Base-by-base conservation (phyloP, 2,113 vertebrate species). In the Stomatorhinus ivindoensis region DNA sequence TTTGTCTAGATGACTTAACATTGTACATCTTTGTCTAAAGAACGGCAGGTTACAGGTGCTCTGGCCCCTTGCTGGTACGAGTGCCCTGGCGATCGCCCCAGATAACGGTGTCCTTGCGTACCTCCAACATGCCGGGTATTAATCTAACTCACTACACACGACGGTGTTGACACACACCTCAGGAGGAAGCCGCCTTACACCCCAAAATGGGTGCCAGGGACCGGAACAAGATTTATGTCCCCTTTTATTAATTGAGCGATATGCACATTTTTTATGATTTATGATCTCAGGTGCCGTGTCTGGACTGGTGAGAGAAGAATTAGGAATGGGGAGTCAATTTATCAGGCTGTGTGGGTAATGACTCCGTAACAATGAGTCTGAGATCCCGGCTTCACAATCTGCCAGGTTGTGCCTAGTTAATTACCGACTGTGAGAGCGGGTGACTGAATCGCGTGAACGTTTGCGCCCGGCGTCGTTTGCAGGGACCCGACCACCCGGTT, bases 391-490 rank as follows among this genome's bases (percentile, higher is more conserved):
- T 87, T 51, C 48, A 35, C 80, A 53, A 82, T 82, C 50, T 76
- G 88, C 47, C 88, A 73, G 42, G 55, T 47, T 39, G 82, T 86
- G 84, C 82, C 55, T 69, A 19, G 82, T 87, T 87, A 89, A 89
- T 89, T 39, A 69, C 58, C 19, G 39, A 86, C 83, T 35, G 83
- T 46, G n/a, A 39, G 46, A 27, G 39, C 27, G 24, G 44, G 55
- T 89, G 44, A 86, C 24, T 87, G 27, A 73, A 73, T 73, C 4
- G 15, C 19, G 84, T 84, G 17, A 55, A 46, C 61, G 76, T 83
- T 89, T 82, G 39, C 46, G 42, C 82, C 82, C 83, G 15, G 88
- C 44, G 13, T 65, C 84, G 47, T 86, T 89, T 17, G 50, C 39
- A 10, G 83, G 42, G 58, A 69, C 84, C 83, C 46, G 44, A 31